phyloP scores from a whole-genome alignment of 2,888 invertebrate genomes.

The Mycogona germanica region DNA sequence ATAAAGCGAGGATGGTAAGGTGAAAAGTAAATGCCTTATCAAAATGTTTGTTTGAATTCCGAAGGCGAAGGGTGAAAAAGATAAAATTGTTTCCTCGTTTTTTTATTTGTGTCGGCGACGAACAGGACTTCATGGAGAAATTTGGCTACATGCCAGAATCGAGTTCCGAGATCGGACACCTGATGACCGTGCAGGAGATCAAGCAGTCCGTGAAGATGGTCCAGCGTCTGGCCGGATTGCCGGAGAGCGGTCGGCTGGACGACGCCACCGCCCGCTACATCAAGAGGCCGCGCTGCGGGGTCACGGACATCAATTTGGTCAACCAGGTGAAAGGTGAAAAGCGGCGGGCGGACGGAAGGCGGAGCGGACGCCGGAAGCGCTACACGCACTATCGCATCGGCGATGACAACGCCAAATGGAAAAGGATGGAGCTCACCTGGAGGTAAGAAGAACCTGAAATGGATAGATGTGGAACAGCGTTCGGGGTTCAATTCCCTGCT shows the following conservation, averaged over 20 bases:
- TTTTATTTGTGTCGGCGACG: not conserved
- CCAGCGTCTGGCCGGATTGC: conserved; percentile 47
- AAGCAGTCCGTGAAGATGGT: conserved; percentile 64
- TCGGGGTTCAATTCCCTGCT: not conserved
- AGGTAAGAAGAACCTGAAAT: not conserved
- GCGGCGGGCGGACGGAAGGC: conserved; percentile 46
- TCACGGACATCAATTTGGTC: conserved; percentile 51
- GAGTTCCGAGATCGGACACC: conserved; percentile 64
- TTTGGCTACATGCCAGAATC: conserved; percentile 79
- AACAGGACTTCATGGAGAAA: conserved; percentile 68
- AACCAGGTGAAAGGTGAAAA: conserved; percentile 40
- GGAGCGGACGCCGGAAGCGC: conserved; percentile 36
- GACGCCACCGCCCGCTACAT: conserved; percentile 57
- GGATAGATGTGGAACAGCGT: not conserved
- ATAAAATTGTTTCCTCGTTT: too few species aligned
- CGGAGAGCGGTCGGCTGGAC: conserved; percentile 74
- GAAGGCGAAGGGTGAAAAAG: too few species aligned
- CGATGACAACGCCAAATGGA: not conserved
- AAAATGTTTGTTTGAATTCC: too few species aligned
- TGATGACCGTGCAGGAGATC: conserved; percentile 71
- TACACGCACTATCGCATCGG: not conserved
- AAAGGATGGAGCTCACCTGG: conserved; percentile 2
- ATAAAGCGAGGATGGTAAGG: too few species aligned
- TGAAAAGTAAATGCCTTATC: too few species aligned
- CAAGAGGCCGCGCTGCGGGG: conserved; percentile 67